Evolutionary conservation across 2,797 vertebrate species (phyloP), one percentile per base, ranked within the genome.

Genomic region (Fistularia commersonii): DNA sequence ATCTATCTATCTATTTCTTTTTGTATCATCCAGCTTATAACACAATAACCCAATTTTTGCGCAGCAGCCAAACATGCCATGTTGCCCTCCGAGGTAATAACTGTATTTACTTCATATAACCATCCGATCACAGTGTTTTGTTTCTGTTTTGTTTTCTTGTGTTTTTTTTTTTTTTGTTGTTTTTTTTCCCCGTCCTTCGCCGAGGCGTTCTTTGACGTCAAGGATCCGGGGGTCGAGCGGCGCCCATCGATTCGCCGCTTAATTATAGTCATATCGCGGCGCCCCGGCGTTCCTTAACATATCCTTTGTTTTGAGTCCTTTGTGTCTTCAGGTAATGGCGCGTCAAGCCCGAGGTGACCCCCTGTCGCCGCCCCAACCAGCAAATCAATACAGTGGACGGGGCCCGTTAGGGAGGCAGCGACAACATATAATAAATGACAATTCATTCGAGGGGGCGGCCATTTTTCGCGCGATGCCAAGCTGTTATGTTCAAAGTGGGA

Each of bases 361-460:
- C 80, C 11, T 8, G 77, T 79, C 85, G 90, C 90, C 72, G 85
- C 88, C 85, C 86, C 90, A 89, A n/a, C n/a, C 89, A 81, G 89
- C 91, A 91, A 95, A 95, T 96, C 92, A 92, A 94, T 93, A 93
- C 80, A 65, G 85, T 87, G 87, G 76, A 85, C 88, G 70, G 83
- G 79, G 86, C 85, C 91, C 90, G 92, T 93, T 38, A 91, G 92
- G 92, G 89, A 90, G 79, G 85, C 89, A 79, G 83, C 66, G 86
- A 80, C 92, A 92, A 92, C 92, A 90, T 93, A 90, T 93, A 93
- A 94, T 93, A 93, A 93, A 94, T 91, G 91, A 89, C 91, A 91
- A 91, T 92, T 91, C 85, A 72, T 82, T 80, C 72, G 69, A 74
- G 15, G 84, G 88, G 79, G 78, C 70, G 85, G 86, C 87, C 84